phyloP scores from a whole-genome alignment of 2,888 invertebrate genomes.

The Pyrocoelia pectoralis region DNA sequence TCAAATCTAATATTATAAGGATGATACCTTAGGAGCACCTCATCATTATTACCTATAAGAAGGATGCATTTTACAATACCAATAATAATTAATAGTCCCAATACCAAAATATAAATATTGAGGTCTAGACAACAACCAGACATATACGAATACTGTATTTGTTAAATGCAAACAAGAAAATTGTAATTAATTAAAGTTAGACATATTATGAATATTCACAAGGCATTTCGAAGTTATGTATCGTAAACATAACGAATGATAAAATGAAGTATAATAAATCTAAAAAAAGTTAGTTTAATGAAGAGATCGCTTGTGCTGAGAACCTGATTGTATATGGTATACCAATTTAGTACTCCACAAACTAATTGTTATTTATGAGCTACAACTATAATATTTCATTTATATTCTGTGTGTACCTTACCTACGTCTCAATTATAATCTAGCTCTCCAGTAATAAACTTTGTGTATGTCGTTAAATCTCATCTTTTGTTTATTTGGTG shows the following conservation, averaged over 20 bases:
- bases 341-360: conserved; percentile 53
- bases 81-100: neutral
- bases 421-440: conserved; percentile 43
- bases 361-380: conserved; percentile 56
- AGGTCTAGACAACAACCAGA: neutral
- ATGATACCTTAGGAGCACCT: too few relatives aligned
- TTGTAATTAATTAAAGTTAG: conserved; percentile 31
- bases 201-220: conserved; percentile 37
- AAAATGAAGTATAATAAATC: conserved; percentile 48
- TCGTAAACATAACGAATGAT: conserved; percentile 41
- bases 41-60: too few relatives aligned
- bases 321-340: conserved; percentile 50
- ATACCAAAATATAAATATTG: neutral
- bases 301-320: conserved; percentile 50
- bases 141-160: neutral
- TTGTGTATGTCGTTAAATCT: conserved; percentile 33
- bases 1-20: too few relatives aligned
- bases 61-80: too few relatives aligned
- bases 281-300: conserved; percentile 49
- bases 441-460: conserved; percentile 35
- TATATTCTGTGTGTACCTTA: conserved; percentile 46
- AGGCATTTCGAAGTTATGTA: conserved; percentile 32
- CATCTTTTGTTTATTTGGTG: conserved; percentile 28
- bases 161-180: conserved; percentile 6
- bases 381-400: conserved; percentile 53